Conservation (phyloP, 2,888 invertebrate genomes). For the Odontomyia ornata region DNA sequence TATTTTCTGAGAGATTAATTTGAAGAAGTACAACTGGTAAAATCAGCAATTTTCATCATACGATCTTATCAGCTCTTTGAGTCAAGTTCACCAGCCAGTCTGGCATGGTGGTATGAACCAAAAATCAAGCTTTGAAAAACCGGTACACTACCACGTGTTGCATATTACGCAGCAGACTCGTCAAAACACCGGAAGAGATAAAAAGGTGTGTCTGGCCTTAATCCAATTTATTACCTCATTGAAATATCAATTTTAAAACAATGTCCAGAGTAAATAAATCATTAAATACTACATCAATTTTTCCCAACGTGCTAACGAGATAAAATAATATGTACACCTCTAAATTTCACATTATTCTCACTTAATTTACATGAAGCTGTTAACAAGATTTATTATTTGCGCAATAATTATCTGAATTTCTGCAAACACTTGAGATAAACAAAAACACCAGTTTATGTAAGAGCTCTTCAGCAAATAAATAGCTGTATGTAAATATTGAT, state of each 20-base stretch:
- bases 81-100: background rate
- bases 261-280: no score
- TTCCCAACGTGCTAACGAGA: no score
- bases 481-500: background rate
- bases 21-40: background rate
- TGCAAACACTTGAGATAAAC: no score
- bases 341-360: no score
- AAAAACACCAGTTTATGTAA: background rate
- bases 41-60: conserved; percentile 22
- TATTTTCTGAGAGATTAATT: no score
- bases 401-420: no score
- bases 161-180: background rate
- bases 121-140: background rate
- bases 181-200: background rate
- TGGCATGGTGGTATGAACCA: background rate
- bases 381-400: no score
- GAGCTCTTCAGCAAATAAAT: background rate
- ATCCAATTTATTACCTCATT: no score
- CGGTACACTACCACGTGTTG: background rate
- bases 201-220: background rate
- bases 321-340: no score
- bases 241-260: no score
- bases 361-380: no score
- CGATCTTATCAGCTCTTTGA: background rate
- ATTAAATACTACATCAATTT: no score